phyloP scores from a whole-genome alignment of 2,113 vertebrate genomes.

The Phaethon lepturus region DNA sequence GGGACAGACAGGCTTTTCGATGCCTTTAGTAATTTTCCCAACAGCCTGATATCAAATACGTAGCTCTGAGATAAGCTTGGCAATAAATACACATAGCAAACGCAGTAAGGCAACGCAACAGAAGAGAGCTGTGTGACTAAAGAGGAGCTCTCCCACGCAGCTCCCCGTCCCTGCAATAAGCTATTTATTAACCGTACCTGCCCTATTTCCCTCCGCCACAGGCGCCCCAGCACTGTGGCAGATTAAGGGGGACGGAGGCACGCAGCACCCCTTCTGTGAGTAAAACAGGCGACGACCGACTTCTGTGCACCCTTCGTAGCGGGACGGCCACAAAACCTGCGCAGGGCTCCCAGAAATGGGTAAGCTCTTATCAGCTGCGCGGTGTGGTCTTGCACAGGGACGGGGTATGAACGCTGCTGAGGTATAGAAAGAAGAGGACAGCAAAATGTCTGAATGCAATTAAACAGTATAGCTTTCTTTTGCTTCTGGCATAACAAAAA shows the following conservation, averaged over 20 bases:
- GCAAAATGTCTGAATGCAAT: slow-evolving; percentile 23
- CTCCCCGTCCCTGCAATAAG: not conserved
- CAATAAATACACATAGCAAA: not conserved
- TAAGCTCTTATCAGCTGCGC: not conserved
- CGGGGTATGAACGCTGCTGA: not conserved
- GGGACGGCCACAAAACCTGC: rapidly evolving
- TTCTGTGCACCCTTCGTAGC: rapidly evolving
- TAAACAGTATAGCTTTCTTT: not conserved
- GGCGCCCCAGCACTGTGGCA: not conserved
- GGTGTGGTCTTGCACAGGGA: not conserved
- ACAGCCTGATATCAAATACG: not conserved
- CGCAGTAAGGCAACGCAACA: not conserved
- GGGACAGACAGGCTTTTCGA: not conserved
- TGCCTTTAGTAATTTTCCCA: not conserved
- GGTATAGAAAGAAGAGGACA: not conserved
- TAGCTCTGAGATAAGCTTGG: slow-evolving; percentile 1
- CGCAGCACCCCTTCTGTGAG: not conserved
- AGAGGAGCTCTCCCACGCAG: not conserved
- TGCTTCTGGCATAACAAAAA: slow-evolving; percentile 43
- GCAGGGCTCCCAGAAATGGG: not conserved
- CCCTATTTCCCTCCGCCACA: not conserved
- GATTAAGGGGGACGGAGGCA: not conserved
- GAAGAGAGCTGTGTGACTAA: not conserved
- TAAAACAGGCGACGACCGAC: not conserved
- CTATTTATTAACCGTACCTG: not conserved